Base-by-base conservation (phyloP, 1,140 invertebrate species). In the Drosophila yakuba region DNA sequence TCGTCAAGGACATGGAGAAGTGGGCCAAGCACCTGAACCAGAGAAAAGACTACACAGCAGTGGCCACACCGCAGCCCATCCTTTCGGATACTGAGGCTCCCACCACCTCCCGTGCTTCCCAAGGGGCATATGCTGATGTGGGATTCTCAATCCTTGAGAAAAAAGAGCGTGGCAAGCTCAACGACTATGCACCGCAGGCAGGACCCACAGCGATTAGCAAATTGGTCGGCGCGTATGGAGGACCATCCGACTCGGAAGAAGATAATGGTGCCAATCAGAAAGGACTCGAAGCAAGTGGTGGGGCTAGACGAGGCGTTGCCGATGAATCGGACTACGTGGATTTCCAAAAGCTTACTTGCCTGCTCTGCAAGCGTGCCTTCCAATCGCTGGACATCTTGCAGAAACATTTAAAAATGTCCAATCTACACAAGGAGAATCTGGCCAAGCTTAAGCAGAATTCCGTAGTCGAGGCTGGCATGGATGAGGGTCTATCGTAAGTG, bases 11-110 rank as follows among this genome's bases (percentile, higher is more conserved):
- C 89, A 98, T 98, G 97, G 97, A 97, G 82, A 95, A 92, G 83
- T 99, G 99, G 99, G 98, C 98, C 0, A 98, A 99, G 91, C 98
- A 97, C 2, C 93, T 99, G 52, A 99, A 99, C 93, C 98, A 99
- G 85, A 98, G 98, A 93, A 99, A 99, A 93, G 98, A 99, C 81
- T 96, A 90, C 32, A 89, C 74, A 7, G 50, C 69, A 4, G 85
- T 92, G 10, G 84, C 90, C 3, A 90, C 78, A 28, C 85, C 76
- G 28, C 86, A 91, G 38, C 80, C 80, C n/a, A 82, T 84, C 28
- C 28, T 80, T 14, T 44, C 63, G 2, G 64, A 48, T 8, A 57
- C 32, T 25, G 73, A 75, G 25, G 57, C 80, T 52, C 39, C 92
- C 84, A 84, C 64, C 50, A 76, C 92, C 82, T 72, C 81, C 0